Conservation (phyloP, 37 sponge, comb jelly and placozoan genomes). For the Haliclona indistincta region DNA sequence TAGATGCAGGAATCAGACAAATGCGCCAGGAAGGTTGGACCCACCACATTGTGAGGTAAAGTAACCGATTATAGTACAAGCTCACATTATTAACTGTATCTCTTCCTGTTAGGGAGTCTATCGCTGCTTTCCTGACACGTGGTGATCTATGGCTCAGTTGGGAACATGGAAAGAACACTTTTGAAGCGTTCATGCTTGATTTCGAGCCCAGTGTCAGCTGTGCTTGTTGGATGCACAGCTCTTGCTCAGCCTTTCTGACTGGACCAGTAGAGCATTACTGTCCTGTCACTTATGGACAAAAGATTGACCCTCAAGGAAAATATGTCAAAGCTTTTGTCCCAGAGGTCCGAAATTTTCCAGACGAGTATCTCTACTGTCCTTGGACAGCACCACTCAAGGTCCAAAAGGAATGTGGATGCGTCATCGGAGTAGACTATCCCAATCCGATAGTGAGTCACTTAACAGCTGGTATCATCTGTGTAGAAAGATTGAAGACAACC, state of each 20-base stretch:
- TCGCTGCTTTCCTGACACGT: constrained; percentile 69
- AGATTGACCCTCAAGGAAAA: constrained; percentile 64
- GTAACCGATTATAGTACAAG: too few relatives aligned
- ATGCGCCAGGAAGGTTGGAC: constrained; percentile 71
- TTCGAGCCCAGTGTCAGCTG: constrained; percentile 53
- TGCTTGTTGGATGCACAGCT: constrained; percentile 68
- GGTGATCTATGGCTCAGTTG: constrained; percentile 74
- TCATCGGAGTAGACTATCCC: constrained; percentile 67
- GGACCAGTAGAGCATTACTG: constrained; percentile 54
- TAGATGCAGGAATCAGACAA: constrained; percentile 82
- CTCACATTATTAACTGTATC: background rate
- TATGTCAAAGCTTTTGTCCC: constrained; percentile 55
- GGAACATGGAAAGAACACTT: constrained; percentile 45
- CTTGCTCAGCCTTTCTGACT: constrained; percentile 46
- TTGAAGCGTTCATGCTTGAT: constrained; percentile 65
- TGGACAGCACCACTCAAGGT: constrained; percentile 58
- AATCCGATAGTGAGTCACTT: constrained; percentile 62
- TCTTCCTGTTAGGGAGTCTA: constrained; percentile 43
- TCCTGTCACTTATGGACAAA: constrained; percentile 58
- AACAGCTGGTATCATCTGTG: constrained; percentile 43
- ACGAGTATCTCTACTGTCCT: constrained; percentile 63
- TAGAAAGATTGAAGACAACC: constrained; percentile 16
- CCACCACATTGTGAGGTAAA: constrained; percentile 64
- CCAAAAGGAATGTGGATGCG: constrained; percentile 43
- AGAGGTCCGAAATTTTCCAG: constrained; percentile 39